Evolutionary conservation across 2,797 vertebrate species (phyloP).

Genomic region (Ciconia nigra): DNA sequence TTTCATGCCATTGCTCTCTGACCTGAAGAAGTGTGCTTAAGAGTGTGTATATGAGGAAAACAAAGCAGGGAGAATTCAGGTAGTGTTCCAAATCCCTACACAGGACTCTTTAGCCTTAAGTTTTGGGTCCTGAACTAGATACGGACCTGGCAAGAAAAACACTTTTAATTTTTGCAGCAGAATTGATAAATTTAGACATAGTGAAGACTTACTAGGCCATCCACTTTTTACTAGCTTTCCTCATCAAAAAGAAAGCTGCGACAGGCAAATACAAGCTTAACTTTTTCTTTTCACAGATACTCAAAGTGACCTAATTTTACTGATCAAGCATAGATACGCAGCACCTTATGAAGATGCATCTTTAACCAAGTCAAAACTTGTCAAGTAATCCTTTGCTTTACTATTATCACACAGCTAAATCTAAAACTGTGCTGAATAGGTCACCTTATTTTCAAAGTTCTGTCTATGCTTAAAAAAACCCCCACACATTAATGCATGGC

Average conservation of each 20-base stretch:
- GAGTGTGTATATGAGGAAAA: not conserved
- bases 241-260: not conserved
- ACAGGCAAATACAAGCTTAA: not conserved
- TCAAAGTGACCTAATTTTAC: not conserved
- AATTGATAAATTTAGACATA: not conserved
- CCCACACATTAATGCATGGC: not conserved
- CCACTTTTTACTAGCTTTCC: not conserved
- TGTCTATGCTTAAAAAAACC: not conserved
- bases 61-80: not conserved
- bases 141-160: not conserved
- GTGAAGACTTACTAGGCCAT: not conserved
- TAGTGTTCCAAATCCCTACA: not conserved
- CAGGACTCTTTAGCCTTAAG: not conserved
- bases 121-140: not conserved
- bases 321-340: not conserved
- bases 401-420: not conserved
- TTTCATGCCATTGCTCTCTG: not conserved
- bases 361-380: not conserved
- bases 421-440: not conserved
- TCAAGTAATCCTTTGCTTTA: not conserved
- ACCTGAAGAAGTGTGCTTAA: not conserved
- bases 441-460: not conserved
- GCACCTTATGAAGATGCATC: not conserved
- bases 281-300: not conserved
- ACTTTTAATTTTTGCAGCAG: not conserved